These are phyloP conservation scores for Melanerpes formicivorus DNA, from an alignment of 2,113 vertebrate species.

Conservation along the genomic window DNA sequence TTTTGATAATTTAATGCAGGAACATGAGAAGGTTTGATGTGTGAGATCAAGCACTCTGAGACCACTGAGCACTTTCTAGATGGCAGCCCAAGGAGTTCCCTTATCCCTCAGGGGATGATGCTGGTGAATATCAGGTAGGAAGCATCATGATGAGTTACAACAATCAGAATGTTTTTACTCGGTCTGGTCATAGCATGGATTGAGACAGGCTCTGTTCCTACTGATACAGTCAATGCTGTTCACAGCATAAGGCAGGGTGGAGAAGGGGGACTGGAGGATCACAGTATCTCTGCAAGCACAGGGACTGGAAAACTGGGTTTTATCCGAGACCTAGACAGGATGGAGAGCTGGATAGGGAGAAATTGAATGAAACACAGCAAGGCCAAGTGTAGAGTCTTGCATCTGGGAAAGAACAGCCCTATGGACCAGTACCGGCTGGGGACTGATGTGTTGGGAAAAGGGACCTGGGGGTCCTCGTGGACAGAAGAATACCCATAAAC, in stretches of 20 bases:
- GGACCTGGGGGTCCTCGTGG: no score
- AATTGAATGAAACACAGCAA: no score
- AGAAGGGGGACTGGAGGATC: no score
- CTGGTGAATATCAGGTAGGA: background rate
- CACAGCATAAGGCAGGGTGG: fast-evolving
- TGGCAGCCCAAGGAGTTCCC: background rate
- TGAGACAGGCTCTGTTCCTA: background rate
- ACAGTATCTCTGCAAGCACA: fast-evolving
- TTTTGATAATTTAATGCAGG: background rate
- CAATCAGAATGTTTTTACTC: background rate
- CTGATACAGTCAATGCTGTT: background rate
- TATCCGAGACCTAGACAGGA: no score
- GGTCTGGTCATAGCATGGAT: background rate
- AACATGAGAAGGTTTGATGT: background rate
- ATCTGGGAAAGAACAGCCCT: no score
- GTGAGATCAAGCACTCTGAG: background rate
- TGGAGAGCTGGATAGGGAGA: no score
- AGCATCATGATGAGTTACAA: background rate
- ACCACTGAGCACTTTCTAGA: background rate
- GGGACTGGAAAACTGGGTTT: background rate
- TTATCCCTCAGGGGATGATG: background rate
- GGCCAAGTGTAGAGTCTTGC: no score
- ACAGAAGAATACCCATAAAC: no score
- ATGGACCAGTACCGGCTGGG: no score
- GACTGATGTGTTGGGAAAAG: no score